Conservation (phyloP, 2,888 invertebrate species). For the Agapostemon virescens region DNA sequence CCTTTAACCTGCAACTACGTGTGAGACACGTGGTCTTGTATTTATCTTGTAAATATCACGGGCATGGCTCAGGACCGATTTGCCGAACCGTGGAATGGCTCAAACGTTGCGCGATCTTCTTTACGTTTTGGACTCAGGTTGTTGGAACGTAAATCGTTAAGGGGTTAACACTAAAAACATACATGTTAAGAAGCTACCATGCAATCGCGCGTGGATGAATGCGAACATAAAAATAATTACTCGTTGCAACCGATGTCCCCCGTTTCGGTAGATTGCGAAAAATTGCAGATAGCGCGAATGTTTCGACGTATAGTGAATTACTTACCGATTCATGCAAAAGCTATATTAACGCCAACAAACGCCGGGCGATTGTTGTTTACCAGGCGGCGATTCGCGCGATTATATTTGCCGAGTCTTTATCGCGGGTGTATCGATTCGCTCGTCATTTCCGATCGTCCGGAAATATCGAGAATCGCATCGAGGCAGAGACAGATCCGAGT, state of each 20-base stretch:
- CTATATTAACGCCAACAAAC: not conserved
- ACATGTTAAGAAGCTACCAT: too few relatives aligned
- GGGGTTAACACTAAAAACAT: too few relatives aligned
- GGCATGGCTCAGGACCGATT: too few relatives aligned
- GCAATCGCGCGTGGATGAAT: too few relatives aligned
- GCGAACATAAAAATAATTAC: not conserved
- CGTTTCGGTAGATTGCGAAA: not conserved
- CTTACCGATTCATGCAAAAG: not conserved
- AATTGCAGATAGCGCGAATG: not conserved
- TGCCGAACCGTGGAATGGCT: too few relatives aligned
- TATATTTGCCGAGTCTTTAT: constrained; percentile 22
- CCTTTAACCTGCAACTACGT: too few relatives aligned
- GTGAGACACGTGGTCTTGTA: too few relatives aligned
- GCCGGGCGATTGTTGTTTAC: constrained; percentile 1
- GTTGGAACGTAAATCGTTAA: too few relatives aligned
- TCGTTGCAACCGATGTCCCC: not conserved
- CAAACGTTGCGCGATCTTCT: too few relatives aligned
- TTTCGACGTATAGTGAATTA: not conserved
- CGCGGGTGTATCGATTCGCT: constrained; percentile 4
- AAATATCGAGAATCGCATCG: constrained; percentile 15
- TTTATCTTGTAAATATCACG: too few relatives aligned
- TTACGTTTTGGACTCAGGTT: too few relatives aligned
- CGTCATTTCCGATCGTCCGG: constrained; percentile 3
- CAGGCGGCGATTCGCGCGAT: constrained; percentile 6
- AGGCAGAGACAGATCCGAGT: not conserved